Evolutionary conservation across 30 jellyfish, hydroid and myxozoan genomes (phyloP).

Genomic region (Turritopsis dohrnii): DNA sequence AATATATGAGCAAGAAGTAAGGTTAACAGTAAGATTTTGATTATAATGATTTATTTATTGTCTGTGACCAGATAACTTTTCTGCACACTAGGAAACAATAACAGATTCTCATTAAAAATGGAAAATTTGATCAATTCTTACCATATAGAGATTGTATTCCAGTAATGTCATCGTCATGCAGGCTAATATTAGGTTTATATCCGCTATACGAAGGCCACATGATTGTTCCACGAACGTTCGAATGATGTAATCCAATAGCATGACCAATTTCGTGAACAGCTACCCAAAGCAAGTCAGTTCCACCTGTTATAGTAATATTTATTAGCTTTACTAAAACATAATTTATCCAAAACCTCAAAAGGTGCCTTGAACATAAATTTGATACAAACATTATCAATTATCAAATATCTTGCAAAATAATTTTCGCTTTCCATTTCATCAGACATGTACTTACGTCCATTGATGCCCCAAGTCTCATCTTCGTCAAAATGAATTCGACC

Average conservation of each 20-base stretch:
- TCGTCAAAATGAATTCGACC: conserved; percentile 90
- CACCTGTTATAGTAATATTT: too few species aligned
- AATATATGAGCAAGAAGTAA: not conserved
- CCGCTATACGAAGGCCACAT: conserved; percentile 84
- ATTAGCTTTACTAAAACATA: too few species aligned
- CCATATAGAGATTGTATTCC: conserved; percentile 79
- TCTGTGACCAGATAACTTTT: too few species aligned
- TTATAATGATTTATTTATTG: not conserved
- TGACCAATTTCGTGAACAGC: conserved; percentile 92
- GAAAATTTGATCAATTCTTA: too few species aligned
- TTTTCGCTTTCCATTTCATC: too few species aligned
- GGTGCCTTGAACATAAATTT: too few species aligned
- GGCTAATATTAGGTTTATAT: conserved; percentile 34
- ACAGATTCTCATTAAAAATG: too few species aligned
- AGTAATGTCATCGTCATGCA: conserved; percentile 57
- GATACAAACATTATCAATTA: too few species aligned
- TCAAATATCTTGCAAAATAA: too few species aligned
- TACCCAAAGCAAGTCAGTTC: conserved; percentile 57
- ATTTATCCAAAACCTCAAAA: too few species aligned
- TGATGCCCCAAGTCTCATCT: conserved; percentile 68
- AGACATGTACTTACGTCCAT: not conserved
- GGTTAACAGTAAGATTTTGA: not conserved
- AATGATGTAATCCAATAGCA: conserved; percentile 81
- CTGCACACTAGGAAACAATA: too few species aligned
- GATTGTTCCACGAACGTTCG: conserved; percentile 45